These are phyloP conservation scores for Pollenia angustigena DNA, from an alignment of 2,888 invertebrate species.

Conservation along the genomic window DNA sequence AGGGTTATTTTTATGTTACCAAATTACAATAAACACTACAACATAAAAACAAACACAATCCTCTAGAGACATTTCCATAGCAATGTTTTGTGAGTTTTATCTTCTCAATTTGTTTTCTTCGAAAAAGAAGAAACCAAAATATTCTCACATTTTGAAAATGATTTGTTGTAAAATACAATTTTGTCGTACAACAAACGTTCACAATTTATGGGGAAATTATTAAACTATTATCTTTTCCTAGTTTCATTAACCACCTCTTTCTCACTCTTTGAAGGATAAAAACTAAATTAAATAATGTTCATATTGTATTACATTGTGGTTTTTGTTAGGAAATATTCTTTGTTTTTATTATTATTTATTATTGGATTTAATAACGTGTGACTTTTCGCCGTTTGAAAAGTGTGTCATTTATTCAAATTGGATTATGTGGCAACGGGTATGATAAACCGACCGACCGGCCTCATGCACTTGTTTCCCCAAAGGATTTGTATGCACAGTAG, in stretches of 20 bases:
- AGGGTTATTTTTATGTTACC: conserved; percentile 51
- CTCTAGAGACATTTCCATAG: conserved; percentile 63
- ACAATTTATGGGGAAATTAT: conserved; percentile 52
- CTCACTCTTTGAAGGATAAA: conserved; percentile 1
- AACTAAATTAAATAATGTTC: conserved; percentile 38
- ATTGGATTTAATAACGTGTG: conserved; percentile 71
- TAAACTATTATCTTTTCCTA: conserved; percentile 48
- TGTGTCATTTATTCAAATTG: conserved; percentile 49
- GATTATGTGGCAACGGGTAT: conserved; percentile 50
- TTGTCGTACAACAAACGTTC: background rate
- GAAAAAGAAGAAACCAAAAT: background rate
- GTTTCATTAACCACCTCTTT: background rate
- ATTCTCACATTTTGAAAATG: conserved; percentile 46
- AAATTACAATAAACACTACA: conserved; percentile 46
- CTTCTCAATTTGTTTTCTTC: background rate
- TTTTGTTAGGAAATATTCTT: conserved; percentile 23
- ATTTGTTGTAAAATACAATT: conserved; percentile 12
- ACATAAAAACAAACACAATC: conserved; percentile 17
- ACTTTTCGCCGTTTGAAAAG: conserved; percentile 61
- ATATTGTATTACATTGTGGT: conserved; percentile 50
- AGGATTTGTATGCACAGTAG: conserved; percentile 39
- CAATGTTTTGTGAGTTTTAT: background rate
- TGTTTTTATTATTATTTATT: conserved; percentile 47
- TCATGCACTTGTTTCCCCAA: conserved; percentile 68
- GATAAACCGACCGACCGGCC: background rate